Evolutionary conservation across 2,888 invertebrate species (phyloP).

Genomic region (Cremastinae sp.): DNA sequence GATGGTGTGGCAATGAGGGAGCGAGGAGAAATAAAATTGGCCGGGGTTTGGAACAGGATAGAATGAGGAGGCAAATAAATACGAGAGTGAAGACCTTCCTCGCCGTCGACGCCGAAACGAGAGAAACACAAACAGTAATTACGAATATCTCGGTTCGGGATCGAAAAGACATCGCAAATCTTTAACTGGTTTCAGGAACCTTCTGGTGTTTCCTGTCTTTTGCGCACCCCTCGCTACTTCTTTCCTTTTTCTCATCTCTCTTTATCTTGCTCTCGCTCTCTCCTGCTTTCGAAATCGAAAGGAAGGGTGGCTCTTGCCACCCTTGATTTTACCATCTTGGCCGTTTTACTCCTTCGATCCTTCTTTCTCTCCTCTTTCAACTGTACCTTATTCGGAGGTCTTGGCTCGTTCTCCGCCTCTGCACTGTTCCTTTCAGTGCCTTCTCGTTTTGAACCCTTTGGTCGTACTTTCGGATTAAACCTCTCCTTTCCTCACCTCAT

Average conservation of each 20-base stretch:
- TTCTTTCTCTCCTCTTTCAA: constrained; percentile 34
- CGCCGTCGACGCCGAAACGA: constrained; percentile 67
- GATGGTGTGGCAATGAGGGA: constrained; percentile 32
- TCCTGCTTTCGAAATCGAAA: constrained; percentile 48
- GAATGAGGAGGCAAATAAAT: constrained; percentile 71
- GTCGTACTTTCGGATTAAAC: constrained; percentile 80
- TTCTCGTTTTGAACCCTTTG: constrained; percentile 72
- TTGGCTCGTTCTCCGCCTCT: constrained; percentile 27
- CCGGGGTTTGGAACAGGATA: constrained; percentile 59
- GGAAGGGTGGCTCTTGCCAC: constrained; percentile 44
- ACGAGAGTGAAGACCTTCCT: constrained; percentile 63
- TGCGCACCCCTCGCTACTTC: constrained; percentile 53
- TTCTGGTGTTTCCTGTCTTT: constrained; percentile 64
- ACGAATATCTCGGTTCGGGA: constrained; percentile 79
- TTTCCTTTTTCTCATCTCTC: constrained; percentile 44
- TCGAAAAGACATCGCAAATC: constrained; percentile 80
- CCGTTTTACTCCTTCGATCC: constrained; percentile 56
- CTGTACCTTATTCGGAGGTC: constrained; percentile 10
- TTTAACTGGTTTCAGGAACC: constrained; percentile 78
- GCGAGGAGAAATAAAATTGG: constrained; percentile 60
- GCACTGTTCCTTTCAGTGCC: constrained; percentile 52
- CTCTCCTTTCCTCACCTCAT: constrained; percentile 80
- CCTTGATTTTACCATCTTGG: constrained; percentile 56
- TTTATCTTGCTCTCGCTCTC: constrained; percentile 41
- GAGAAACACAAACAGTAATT: constrained; percentile 81